These are phyloP conservation scores for Saccopteryx leptura DNA, from an alignment of 2,113 vertebrate genomes.

Conservation along the genomic window DNA sequence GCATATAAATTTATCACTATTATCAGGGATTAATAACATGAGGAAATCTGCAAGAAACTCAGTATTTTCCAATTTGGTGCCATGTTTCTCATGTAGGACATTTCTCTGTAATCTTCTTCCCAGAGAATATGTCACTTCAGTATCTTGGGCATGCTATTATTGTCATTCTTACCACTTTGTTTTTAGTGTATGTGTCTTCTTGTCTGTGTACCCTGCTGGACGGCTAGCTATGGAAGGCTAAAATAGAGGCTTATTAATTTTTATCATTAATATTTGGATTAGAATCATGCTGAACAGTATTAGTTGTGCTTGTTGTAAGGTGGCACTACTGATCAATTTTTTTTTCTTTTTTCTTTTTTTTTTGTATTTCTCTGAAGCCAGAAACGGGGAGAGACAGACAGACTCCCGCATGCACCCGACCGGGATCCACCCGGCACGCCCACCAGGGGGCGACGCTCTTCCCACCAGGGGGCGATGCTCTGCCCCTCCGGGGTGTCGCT, in stretches of 20 bases:
- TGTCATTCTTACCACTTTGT: background rate
- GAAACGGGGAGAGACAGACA: too few species aligned
- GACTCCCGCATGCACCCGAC: too few species aligned
- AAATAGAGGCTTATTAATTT: background rate
- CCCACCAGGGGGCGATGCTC: too few species aligned
- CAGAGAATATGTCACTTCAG: background rate
- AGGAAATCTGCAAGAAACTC: background rate
- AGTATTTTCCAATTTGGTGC: background rate
- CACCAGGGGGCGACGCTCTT: too few species aligned
- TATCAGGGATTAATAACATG: background rate
- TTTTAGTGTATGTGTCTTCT: background rate
- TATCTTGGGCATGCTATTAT: background rate
- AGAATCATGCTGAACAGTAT: background rate
- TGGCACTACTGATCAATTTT: background rate
- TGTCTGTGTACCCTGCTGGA: background rate
- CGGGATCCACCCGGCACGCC: too few species aligned
- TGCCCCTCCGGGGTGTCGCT: too few species aligned
- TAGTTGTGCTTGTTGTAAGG: background rate
- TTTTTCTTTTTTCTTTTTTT: too few species aligned
- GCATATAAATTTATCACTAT: background rate
- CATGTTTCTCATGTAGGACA: background rate
- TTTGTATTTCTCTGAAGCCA: too few species aligned
- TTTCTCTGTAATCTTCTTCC: background rate
- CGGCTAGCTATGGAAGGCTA: background rate
- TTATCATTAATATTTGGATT: background rate